These are phyloP conservation scores for Scytalopus superciliaris DNA, from an alignment of 2,113 vertebrate genomes.

Conservation along the genomic window DNA sequence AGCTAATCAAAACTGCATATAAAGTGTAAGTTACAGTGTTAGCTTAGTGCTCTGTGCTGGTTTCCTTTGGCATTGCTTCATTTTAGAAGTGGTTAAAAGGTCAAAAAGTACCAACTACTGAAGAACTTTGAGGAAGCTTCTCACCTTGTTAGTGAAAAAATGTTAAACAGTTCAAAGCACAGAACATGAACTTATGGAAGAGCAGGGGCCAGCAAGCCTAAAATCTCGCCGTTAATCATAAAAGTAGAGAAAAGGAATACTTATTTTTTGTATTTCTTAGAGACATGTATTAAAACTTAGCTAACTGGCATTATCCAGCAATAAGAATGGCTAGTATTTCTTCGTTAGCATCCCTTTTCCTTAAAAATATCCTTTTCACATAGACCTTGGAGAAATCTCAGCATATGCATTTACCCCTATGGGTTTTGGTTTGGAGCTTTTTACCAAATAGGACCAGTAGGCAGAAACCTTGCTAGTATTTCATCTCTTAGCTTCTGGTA, in stretches of 20 bases:
- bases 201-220: neutral
- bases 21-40: accelerated
- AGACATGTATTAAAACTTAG: neutral
- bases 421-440: accelerated
- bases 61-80: neutral
- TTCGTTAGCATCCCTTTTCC: neutral
- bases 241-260: neutral
- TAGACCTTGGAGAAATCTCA: neutral
- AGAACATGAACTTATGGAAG: neutral
- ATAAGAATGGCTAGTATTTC: neutral
- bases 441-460: neutral
- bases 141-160: neutral
- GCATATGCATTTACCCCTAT: neutral
- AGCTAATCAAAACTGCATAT: neutral
- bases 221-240: neutral
- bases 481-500: neutral
- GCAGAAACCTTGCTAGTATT: neutral
- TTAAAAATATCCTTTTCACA: neutral
- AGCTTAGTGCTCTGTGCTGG: neutral
- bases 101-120: neutral
- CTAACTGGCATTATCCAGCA: neutral
- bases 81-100: neutral
- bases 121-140: neutral
- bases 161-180: neutral
- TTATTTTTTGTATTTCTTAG: neutral